Base-by-base conservation (phyloP, 1,140 invertebrate species). In the Bombus picipes region DNA sequence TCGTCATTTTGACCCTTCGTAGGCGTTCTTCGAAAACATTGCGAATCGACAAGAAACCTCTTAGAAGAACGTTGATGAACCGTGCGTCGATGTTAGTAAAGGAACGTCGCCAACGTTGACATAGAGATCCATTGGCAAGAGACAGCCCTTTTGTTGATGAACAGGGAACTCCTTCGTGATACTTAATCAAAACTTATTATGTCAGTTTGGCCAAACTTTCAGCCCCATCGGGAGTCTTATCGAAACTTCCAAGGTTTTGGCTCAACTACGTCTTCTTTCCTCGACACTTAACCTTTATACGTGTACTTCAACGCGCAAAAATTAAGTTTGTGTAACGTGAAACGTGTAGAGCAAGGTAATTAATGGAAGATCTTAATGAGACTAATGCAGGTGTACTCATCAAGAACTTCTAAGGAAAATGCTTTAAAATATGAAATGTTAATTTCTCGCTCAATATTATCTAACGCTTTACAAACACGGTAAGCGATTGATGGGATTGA, bases 181-280 rank as follows among this genome's bases (percentile, higher is more conserved):
- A 89, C 79, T 90, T 90, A 82, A 89, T 90, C 89, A 90, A 90
- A 53, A 89, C 88, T 90, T 90, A 90, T 90, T 90, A 85, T 83
- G 89, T 90, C 68, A 77, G 71, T 53, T 75, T 18, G 74, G 59
- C 57, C 53, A n/a, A 72, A 86, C 70, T 90, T 90, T 76, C 74
- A 59, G 47, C 15, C 34, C 66, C 75, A 66, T 57, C 37, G 70
- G 65, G 78, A 74, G 81, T 84, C 53, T 72, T 68, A 87, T 73
- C 25, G 76, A 83, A 90, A 90, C 74, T 90, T 90, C 74, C 62
- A 82, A 90, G 71, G 66, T 86, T 88, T 86, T 68, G 39, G 39
- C 57, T 37, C 18, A 70, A 68, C 41, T 74, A 73, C 22, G 28
- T n/a, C 13, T 37, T 43, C 37, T 68, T n/a, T 68, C 25, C 65